A percentile compares a stretch with the other conserved stretches of the same genome.
These are phyloP conservation scores for Esox masquinongy DNA, from an alignment of 2,797 vertebrate genomes.

Conservation along the genomic window DNA sequence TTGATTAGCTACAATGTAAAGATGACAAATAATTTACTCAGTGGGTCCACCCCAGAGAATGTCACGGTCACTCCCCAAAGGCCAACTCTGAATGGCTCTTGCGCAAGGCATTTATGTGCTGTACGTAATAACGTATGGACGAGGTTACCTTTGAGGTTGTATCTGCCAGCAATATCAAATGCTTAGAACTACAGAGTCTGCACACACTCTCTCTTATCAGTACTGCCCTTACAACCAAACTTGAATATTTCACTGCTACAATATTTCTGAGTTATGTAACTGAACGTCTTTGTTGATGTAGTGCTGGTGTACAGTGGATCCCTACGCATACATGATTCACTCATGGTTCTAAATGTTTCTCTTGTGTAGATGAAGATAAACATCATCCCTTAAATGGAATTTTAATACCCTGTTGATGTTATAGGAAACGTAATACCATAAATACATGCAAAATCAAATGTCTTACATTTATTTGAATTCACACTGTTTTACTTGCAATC, in stretches of 20 bases:
- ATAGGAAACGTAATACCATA: background rate
- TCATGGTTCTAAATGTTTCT: background rate
- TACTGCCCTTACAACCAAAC: background rate
- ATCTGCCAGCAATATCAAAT: background rate
- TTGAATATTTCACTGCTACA: conserved; percentile 7
- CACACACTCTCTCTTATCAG: background rate
- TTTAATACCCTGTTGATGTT: background rate
- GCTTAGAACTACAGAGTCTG: background rate
- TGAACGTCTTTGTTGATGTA: background rate
- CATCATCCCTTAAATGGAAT: background rate
- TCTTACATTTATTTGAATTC: background rate
- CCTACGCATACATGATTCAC: background rate
- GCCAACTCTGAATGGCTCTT: no score
- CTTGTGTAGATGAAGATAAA: background rate
- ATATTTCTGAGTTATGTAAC: conserved; percentile 21
- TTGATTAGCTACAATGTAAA: no score
- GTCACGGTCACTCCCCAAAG: no score
- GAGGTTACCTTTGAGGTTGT: background rate
- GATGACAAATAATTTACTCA: no score
- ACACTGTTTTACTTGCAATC: background rate
- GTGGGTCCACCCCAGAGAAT: no score
- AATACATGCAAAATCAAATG: background rate
- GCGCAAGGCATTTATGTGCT: no score
- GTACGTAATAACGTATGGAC: background rate
- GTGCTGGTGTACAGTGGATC: background rate